Percentiles rank a stretch among this genome's conserved stretches.
Evolutionary conservation across 2,797 vertebrate genomes (phyloP).

Genomic region (Bufotes viridis): DNA sequence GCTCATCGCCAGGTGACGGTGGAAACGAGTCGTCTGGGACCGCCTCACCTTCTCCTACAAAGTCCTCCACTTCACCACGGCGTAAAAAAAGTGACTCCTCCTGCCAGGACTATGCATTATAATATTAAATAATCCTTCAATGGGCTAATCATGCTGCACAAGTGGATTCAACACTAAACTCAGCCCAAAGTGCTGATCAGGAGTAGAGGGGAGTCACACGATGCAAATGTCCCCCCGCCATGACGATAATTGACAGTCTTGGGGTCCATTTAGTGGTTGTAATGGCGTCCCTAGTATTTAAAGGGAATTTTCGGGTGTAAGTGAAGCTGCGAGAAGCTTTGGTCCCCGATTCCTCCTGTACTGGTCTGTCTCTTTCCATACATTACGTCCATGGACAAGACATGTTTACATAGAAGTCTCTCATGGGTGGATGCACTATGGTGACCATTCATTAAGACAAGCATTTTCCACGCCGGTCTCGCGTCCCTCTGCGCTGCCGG

Average conservation of each 20-base stretch:
- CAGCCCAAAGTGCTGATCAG: too few species aligned
- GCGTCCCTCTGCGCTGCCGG: too few species aligned
- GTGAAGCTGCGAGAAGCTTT: background rate
- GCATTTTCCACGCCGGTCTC: too few species aligned
- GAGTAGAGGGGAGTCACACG: background rate
- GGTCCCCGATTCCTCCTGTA: background rate
- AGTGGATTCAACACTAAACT: background rate
- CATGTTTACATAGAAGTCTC: background rate
- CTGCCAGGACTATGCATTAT: conserved; percentile 83
- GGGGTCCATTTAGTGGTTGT: background rate
- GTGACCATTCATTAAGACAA: too few species aligned
- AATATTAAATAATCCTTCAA: background rate
- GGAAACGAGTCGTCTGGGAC: conserved; percentile 86
- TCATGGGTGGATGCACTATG: background rate
- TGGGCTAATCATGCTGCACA: background rate
- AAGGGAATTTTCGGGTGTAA: background rate
- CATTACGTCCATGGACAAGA: background rate
- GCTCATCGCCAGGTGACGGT: conserved; percentile 79
- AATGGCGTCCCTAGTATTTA: background rate
- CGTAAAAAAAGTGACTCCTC: conserved; percentile 84
- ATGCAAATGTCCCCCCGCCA: background rate
- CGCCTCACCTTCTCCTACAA: conserved; percentile 91
- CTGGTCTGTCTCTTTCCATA: background rate
- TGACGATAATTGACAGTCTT: background rate
- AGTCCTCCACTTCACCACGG: conserved; percentile 85